phyloP scores from a whole-genome alignment of 2,797 vertebrate species.

The Echeneis naucrates region DNA sequence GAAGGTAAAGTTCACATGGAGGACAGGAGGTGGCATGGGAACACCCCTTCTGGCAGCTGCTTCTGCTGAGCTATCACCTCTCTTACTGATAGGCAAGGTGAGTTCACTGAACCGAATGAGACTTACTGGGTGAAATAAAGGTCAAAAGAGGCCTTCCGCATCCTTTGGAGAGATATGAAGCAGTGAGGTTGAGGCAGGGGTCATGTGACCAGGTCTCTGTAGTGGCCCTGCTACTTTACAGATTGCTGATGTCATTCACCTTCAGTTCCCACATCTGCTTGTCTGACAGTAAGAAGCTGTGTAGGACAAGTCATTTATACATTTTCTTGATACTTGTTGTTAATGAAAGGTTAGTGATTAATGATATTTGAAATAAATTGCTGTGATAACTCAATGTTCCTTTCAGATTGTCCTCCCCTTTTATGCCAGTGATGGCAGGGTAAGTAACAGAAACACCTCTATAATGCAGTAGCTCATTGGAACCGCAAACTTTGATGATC shows the following conservation, averaged over 20 bases:
- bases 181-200: conserved; percentile 4
- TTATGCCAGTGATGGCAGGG: too few relatives aligned
- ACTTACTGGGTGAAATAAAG: conserved; percentile 4
- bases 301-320: too few relatives aligned
- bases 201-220: conserved; percentile 10
- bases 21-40: conserved; percentile 1
- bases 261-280: not conserved
- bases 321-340: too few relatives aligned
- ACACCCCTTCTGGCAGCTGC: not conserved
- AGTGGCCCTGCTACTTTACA: conserved; percentile 9
- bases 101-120: not conserved
- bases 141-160: not conserved
- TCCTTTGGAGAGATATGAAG: not conserved
- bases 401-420: too few relatives aligned
- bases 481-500: too few relatives aligned
- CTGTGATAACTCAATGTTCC: too few relatives aligned
- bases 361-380: too few relatives aligned
- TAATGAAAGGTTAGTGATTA: too few relatives aligned
- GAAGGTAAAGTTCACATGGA: not conserved
- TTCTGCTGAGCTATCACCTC: not conserved
- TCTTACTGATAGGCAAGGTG: not conserved
- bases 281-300: not conserved
- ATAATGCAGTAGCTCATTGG: too few relatives aligned
- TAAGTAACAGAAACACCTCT: too few relatives aligned
- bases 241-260: conserved; percentile 21